Evolutionary conservation across 2,113 vertebrate genomes (phyloP).

Genomic region (Phalacrocorax aristotelis): DNA sequence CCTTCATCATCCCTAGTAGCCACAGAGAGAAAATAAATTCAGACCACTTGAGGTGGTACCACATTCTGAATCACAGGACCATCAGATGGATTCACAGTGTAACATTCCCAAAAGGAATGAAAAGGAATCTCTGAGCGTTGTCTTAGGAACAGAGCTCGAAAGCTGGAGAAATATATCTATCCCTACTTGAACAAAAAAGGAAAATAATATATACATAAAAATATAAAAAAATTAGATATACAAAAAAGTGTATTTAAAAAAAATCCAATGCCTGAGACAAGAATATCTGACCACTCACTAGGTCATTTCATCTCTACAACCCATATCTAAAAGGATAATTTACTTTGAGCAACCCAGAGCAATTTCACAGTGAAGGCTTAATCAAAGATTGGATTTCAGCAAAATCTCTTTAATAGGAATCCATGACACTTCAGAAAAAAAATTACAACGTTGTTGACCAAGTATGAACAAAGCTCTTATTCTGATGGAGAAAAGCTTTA

Average conservation of each 20-base stretch:
- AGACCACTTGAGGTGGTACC: background rate
- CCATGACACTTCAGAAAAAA: conserved; percentile 25
- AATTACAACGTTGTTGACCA: background rate
- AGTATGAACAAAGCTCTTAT: conserved; percentile 24
- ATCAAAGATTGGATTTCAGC: conserved; percentile 44
- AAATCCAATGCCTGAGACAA: background rate
- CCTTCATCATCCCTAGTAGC: background rate
- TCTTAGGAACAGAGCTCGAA: background rate
- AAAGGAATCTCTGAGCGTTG: background rate
- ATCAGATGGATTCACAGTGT: background rate
- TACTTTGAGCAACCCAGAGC: conserved; percentile 18
- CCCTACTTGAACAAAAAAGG: background rate
- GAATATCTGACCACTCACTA: background rate
- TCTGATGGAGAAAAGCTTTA: conserved; percentile 38
- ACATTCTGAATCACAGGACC: background rate
- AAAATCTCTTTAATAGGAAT: conserved; percentile 49
- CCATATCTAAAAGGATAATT: conserved; percentile 4
- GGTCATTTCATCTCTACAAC: background rate
- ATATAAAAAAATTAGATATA: background rate
- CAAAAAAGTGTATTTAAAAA: background rate
- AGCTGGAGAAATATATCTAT: background rate
- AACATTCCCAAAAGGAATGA: background rate
- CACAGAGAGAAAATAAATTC: background rate
- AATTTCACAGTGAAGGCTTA: conserved; percentile 45
- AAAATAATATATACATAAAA: background rate